These are phyloP conservation scores for Agelas oroides DNA, from an alignment of 37 sponge, comb jelly and placozoan species.

Conservation along the genomic window DNA sequence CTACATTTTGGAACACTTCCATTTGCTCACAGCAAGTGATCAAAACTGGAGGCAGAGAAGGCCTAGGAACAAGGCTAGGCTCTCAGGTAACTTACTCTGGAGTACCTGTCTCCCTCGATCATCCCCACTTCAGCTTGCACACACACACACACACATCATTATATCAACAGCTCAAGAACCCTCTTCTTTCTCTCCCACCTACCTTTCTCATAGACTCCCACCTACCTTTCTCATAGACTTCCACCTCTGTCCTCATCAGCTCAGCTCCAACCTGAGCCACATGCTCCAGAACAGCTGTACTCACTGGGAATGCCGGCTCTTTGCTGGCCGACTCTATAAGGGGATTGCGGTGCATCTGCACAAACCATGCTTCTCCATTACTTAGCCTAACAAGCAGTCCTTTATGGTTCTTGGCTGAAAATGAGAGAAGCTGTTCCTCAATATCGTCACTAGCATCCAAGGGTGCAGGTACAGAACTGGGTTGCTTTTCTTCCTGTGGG, in stretches of 20 bases:
- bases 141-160: no score
- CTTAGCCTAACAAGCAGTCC: slow-evolving; percentile 42
- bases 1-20: no score
- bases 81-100: no score
- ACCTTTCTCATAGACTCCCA: no score
- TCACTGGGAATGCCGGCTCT: background rate
- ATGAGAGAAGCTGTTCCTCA: background rate
- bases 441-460: background rate
- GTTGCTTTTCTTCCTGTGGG: background rate
- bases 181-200: no score
- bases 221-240: slow-evolving; percentile 76
- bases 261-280: slow-evolving; percentile 27
- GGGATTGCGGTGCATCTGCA: slow-evolving; percentile 2
- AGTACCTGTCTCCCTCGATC: no score
- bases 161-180: no score
- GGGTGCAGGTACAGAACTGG: background rate
- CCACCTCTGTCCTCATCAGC: slow-evolving; percentile 61
- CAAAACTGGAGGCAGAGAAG: no score
- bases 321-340: slow-evolving; percentile 16
- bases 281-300: slow-evolving; percentile 37
- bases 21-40: no score
- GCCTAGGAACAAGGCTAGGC: no score
- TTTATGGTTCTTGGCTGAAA: slow-evolving; percentile 11
- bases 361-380: slow-evolving; percentile 36
- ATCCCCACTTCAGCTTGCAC: no score